Conservation (phyloP, 2,888 invertebrate genomes). For the Ormyrus labotus region DNA sequence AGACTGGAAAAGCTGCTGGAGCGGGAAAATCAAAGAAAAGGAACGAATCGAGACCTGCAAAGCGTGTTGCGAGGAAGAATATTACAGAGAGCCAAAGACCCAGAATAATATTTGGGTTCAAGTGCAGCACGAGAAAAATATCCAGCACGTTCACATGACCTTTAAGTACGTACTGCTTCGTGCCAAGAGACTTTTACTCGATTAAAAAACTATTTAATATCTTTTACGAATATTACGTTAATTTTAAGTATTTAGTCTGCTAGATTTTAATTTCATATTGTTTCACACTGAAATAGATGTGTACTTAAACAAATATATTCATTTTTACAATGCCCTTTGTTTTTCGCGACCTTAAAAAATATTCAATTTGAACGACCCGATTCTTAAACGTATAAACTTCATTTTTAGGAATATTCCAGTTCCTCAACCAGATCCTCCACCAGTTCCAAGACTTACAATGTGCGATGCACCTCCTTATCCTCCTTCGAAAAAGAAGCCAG, state of each 20-base stretch:
- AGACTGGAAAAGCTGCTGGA: conserved; percentile 18
- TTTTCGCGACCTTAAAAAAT: neutral
- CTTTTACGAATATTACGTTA: no score
- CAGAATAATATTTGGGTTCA: conserved; percentile 65
- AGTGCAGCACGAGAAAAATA: conserved; percentile 58
- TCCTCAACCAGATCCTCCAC: conserved; percentile 56
- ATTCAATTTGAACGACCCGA: neutral
- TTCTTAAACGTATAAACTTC: neutral
- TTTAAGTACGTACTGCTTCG: conserved; percentile 60
- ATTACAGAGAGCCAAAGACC: conserved; percentile 58
- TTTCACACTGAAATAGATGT: no score
- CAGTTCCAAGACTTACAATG: conserved; percentile 42
- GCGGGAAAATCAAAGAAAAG: conserved; percentile 37
- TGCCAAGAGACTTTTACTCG: neutral
- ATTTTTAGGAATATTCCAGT: conserved; percentile 55
- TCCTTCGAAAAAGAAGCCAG: neutral
- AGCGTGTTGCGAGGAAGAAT: conserved; percentile 56
- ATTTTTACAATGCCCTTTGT: no score
- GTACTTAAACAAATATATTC: no score
- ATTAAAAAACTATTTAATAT: no score
- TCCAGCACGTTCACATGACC: conserved; percentile 60
- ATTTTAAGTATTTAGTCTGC: no score
- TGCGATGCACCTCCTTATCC: neutral
- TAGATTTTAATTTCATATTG: no score
- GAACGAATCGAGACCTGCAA: conserved; percentile 59